Evolutionary conservation across 2,113 vertebrate genomes (phyloP), one percentile per base, ranked within the genome.

Genomic region (Odocoileus virginianus): DNA sequence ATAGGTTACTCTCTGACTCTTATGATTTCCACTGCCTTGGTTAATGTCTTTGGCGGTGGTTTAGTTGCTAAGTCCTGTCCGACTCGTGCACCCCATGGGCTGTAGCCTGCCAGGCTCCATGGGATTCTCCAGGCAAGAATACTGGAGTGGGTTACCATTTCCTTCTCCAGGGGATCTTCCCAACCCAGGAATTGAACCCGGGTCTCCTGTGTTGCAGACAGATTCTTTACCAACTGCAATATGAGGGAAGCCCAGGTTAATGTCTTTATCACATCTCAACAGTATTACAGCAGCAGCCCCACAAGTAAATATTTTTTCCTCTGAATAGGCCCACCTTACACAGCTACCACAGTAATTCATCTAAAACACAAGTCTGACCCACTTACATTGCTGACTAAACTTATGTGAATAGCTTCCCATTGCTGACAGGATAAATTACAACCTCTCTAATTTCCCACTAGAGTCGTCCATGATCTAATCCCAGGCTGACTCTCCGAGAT

Each of bases 341-440:
- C 5, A 55, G 14, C 40, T n/a, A 10, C 57, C 30, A n/a, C 9
- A 71, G 6, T 25, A 76, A 71, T 79, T 84, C n/a, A 33, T 79
- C 50, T 57, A 25, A 95, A 85, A 47, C 33, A 94, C 40, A 52
- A 93, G 13, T 40, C 45, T 43, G 58, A 64, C 7, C 78, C 40
- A 61, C 11, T 95, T 28, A 13, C 84, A 82, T 52, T 40, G 76
- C 67, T 25, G 58, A 82, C 25, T 86, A 78, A 87, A 79, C 30
- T 43, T 67, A 81, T 27, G 27, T 7, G 60, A 61, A n/a, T 28
- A 30, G 21, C 13, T 61, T 67, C 15, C 85, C 47, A 19, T 25
- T 86, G 84, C 43, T 3, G 1, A 92, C 95, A 82, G 45, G 64
- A 85, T 93, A 86, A 95, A 95, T 96, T 45, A 89, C 36, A 93